Percentiles rank a stretch among this genome's conserved stretches.
phyloP scores from a whole-genome alignment of 1,140 invertebrate genomes.

The Phthorimaea operculella region DNA sequence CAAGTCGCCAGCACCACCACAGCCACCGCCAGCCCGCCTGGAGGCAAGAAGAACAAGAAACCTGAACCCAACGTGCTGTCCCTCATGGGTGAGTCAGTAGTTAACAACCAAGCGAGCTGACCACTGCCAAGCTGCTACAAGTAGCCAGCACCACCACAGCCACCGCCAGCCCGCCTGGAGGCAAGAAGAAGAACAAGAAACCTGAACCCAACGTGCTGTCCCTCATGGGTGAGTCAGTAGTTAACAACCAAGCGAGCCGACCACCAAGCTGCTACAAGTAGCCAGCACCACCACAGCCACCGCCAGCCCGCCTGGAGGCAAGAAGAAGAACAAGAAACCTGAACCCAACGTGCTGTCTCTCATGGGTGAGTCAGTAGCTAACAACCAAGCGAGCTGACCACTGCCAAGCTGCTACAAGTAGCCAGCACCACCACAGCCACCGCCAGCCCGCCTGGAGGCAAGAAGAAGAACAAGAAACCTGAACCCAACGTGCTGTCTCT shows the following conservation, averaged over 20 bases:
- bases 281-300: no score
- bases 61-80: conserved; percentile 40
- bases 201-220: conserved; percentile 59
- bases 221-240: conserved; percentile 38
- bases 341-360: conserved; percentile 57
- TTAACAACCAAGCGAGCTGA: conserved; percentile 61
- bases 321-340: conserved; percentile 43
- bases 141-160: conserved; percentile 10
- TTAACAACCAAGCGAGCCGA: no score
- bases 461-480: conserved; percentile 29
- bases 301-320: conserved; percentile 36
- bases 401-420: conserved; percentile 23
- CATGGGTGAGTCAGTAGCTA: conserved; percentile 41
- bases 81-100: conserved; percentile 46
- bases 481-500: conserved; percentile 43
- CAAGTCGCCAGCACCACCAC: no score
- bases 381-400: no score
- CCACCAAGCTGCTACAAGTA: conserved; percentile 23
- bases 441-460: conserved; percentile 36
- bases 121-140: conserved; percentile 62
- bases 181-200: conserved; percentile 65
- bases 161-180: conserved; percentile 32
- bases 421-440: no score
- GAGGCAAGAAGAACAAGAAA: conserved; percentile 37
- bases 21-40: conserved; percentile 25